These are phyloP conservation scores for Rissa tridactyla DNA, from an alignment of 2,113 vertebrate species.

Conservation along the genomic window DNA sequence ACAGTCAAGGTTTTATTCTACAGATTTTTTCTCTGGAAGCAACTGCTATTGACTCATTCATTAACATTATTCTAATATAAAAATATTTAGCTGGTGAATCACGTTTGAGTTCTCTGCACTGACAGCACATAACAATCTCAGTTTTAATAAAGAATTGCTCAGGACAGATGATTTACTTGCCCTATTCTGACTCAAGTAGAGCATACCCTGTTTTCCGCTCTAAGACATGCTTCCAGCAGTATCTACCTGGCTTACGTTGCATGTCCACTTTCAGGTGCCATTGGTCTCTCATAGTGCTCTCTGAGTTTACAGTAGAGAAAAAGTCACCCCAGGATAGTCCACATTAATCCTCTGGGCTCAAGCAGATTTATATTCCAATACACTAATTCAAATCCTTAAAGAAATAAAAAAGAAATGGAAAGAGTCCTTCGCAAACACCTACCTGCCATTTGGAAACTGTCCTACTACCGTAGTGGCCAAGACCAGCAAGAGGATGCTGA, in stretches of 20 bases:
- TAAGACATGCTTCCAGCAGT: background rate
- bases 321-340: background rate
- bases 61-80: background rate
- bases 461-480: constrained; percentile 82
- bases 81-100: background rate
- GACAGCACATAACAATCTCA: background rate
- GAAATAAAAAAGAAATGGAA: background rate
- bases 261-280: background rate
- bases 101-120: background rate
- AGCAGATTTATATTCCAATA: background rate
- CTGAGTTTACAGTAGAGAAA: background rate
- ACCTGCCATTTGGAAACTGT: constrained; percentile 87
- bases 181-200: background rate
- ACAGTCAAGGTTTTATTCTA: background rate
- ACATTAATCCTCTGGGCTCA: background rate
- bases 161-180: background rate
- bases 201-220: background rate
- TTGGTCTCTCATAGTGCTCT: background rate
- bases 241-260: background rate
- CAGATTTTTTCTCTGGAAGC: background rate
- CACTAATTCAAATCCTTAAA: background rate
- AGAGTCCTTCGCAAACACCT: background rate
- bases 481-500: constrained; percentile 85
- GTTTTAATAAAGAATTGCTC: background rate
- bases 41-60: background rate